Evolutionary conservation across 2,113 vertebrate genomes (phyloP), one percentile per base, ranked within the genome.

Genomic region (Muscicapa adusta): DNA sequence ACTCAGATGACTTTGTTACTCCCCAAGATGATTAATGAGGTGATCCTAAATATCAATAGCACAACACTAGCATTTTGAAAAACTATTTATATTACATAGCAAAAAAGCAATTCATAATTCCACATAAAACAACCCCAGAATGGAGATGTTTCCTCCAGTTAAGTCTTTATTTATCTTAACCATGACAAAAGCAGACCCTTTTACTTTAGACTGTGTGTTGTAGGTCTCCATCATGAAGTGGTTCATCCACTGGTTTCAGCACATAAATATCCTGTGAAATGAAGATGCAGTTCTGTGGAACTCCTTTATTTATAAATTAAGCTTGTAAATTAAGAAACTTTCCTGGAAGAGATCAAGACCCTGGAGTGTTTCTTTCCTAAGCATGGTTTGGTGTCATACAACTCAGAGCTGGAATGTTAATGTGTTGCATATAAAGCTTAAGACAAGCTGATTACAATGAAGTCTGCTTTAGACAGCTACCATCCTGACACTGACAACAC

Each of bases 1-100:
- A 95, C 94, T 94, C 71, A 93, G 93, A 95, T 96, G 96, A 96
- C 94, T 96, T 93, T 79, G 93, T 97, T 97, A 95, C 88, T 97
- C 85, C 81, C 67, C 87, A 94, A 92, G 63, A 93, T 97, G 96
- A 98, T 97, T 97, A 98, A 98, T 95, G 95, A 97, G 85, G 91
- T 95, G 93, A 96, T 96, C 96, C 96, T 96, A 90, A 97, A 94
- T 95, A 98, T 91, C 96, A 97, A 89, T 91, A 94, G 93, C 84
- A 57, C 89, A 90, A 94, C 93, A 96, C 73, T 50, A 96, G 91
- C 63, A 76, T 97, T 96, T 91, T 91, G 82, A 89, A 96, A 97
- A 96, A 80, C 61, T 96, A 76, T 97, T 98, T 96, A 96, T 92
- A 81, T 94, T 94, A 61, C 87, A 73, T 45, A 95, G 84, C 75